A percentile compares a stretch with the other conserved stretches of the same genome.
Evolutionary conservation across 2,797 vertebrate species (phyloP).

Genomic region (Periophthalmus magnuspinnatus): DNA sequence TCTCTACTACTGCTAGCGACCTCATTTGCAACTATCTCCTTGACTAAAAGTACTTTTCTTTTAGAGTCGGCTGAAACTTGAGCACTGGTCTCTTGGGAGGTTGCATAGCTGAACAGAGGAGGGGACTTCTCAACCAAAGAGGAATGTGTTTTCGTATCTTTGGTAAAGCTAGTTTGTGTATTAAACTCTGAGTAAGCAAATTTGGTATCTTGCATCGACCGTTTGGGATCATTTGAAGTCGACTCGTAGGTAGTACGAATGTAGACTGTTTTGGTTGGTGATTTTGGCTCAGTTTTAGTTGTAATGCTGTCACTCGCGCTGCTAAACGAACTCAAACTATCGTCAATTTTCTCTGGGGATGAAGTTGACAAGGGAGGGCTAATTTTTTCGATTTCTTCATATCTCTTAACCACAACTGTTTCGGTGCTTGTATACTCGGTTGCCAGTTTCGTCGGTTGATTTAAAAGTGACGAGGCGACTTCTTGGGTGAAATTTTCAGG

Average conservation of each 20-base stretch:
- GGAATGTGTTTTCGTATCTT: slow-evolving; percentile 10
- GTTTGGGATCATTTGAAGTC: neutral
- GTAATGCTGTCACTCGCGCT: neutral
- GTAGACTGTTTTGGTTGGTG: neutral
- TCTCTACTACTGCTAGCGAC: neutral
- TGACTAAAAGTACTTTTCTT: slow-evolving; percentile 47
- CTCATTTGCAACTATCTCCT: slow-evolving; percentile 33
- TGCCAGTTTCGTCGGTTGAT: neutral
- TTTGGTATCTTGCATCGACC: neutral
- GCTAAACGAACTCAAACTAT: neutral
- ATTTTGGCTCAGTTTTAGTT: neutral
- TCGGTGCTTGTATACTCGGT: slow-evolving; percentile 1
- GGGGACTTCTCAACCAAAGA: slow-evolving; percentile 10
- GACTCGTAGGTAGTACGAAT: slow-evolving; percentile 3
- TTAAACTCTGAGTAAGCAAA: slow-evolving; percentile 21
- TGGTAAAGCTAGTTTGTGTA: slow-evolving; percentile 21
- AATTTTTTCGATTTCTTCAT: neutral
- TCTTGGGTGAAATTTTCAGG: slow-evolving; percentile 39
- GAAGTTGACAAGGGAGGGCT: neutral
- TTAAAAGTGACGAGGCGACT: slow-evolving; percentile 2
- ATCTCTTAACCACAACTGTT: slow-evolving; percentile 17
- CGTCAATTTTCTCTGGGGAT: neutral
- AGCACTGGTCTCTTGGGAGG: slow-evolving; percentile 46
- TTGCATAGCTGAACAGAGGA: slow-evolving; percentile 23
- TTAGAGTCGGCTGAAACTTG: slow-evolving; percentile 47